Conservation (phyloP, 2,888 invertebrate genomes). For the Eurois occulta region DNA sequence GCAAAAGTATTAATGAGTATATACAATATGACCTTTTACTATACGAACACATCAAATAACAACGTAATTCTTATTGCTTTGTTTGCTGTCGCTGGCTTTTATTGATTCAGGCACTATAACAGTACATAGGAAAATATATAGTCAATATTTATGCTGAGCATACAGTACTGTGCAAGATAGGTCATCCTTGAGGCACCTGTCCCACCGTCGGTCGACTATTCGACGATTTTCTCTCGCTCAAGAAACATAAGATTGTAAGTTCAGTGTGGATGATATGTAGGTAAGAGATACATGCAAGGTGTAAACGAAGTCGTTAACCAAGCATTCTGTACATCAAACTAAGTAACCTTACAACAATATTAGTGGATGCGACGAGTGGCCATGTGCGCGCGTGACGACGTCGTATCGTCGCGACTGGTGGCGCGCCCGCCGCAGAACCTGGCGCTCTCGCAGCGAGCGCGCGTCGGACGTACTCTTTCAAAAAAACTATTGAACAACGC, state of each 20-base stretch:
- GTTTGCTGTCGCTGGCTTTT: slow-evolving; percentile 26
- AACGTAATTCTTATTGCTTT: slow-evolving; percentile 70
- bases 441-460: too few species aligned
- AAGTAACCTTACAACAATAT: too few species aligned
- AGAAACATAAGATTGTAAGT: background rate
- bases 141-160: slow-evolving; percentile 8
- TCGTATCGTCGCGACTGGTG: too few species aligned
- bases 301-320: too few species aligned
- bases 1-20: slow-evolving; percentile 78
- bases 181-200: background rate
- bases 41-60: slow-evolving; percentile 71
- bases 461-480: too few species aligned
- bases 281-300: too few species aligned
- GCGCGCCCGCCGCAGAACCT: too few species aligned
- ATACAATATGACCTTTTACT: slow-evolving; percentile 76
- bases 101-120: slow-evolving; percentile 41
- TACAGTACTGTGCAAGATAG: slow-evolving; percentile 15
- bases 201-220: background rate
- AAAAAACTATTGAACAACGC: too few species aligned
- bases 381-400: too few species aligned
- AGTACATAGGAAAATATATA: slow-evolving; percentile 29
- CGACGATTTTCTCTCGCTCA: background rate
- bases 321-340: too few species aligned
- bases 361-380: too few species aligned
- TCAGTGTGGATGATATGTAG: too few species aligned